These are phyloP conservation scores for Ceyx margarethae DNA, from an alignment of 2,113 vertebrate genomes.

Conservation along the genomic window DNA sequence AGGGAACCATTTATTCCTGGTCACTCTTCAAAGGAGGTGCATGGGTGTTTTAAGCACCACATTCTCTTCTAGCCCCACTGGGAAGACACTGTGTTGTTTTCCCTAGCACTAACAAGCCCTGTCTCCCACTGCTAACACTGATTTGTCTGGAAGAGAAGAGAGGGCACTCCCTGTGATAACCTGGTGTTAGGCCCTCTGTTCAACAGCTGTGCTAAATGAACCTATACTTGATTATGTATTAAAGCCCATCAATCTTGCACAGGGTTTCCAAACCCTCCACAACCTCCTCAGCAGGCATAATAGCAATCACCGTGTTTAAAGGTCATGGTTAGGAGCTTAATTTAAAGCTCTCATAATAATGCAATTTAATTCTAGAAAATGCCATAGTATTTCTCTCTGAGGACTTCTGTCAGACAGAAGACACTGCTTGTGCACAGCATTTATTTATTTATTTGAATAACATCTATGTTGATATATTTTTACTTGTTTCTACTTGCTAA, in stretches of 20 bases:
- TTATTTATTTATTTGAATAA: background rate
- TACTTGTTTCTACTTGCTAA: constrained; percentile 12
- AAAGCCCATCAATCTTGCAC: constrained; percentile 60
- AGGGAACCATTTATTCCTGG: background rate
- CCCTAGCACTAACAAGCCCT: constrained; percentile 1
- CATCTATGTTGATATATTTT: background rate
- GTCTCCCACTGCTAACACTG: constrained; percentile 17
- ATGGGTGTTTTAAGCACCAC: background rate
- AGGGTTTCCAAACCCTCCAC: constrained; percentile 56
- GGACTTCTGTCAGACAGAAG: constrained; percentile 1
- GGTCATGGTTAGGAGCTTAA: constrained; percentile 67
- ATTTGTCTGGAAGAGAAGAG: constrained; percentile 37
- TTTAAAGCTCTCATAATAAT: constrained; percentile 59
- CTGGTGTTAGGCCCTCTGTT: constrained; percentile 22
- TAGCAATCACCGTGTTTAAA: constrained; percentile 56
- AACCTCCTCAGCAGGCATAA: constrained; percentile 62
- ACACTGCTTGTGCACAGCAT: background rate
- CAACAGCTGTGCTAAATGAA: constrained; percentile 66
- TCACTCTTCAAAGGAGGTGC: background rate
- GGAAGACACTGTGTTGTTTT: background rate
- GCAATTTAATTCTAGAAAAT: constrained; percentile 65
- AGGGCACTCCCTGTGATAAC: constrained; percentile 30
- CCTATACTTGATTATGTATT: constrained; percentile 54
- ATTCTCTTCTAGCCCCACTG: background rate
- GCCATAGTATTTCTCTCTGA: constrained; percentile 27